Evolutionary conservation across 2,797 vertebrate genomes (phyloP).

Genomic region (Onychomys leucogaster): DNA sequence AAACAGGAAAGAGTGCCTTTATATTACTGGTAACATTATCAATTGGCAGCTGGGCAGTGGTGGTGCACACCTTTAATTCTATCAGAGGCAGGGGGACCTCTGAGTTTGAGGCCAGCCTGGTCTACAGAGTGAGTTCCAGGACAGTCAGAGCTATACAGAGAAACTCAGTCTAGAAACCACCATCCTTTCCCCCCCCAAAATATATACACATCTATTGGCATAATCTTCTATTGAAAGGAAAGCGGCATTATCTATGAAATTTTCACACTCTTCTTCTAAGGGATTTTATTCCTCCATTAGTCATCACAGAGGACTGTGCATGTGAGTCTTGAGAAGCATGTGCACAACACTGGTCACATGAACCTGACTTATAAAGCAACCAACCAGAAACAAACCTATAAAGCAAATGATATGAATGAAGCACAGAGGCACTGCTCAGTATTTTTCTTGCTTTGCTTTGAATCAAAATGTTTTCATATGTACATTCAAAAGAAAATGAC

Average conservation of each 20-base stretch:
- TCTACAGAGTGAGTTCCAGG: not conserved
- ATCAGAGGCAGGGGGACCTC: not conserved
- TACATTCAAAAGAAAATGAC: not conserved
- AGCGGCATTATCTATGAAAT: slow-evolving; percentile 26
- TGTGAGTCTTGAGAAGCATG: not conserved
- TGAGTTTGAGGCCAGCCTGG: not conserved
- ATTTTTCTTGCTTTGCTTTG: slow-evolving; percentile 11
- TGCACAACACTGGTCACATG: not conserved
- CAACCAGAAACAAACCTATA: not conserved
- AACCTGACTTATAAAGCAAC: not conserved
- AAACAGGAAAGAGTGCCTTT: not conserved
- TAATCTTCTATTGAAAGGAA: slow-evolving; percentile 13
- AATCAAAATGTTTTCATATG: slow-evolving; percentile 2
- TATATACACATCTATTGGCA: not conserved
- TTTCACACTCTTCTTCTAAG: not conserved
- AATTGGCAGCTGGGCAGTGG: not conserved
- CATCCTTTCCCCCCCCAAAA: not conserved
- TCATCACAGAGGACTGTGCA: not conserved
- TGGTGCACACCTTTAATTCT: not conserved
- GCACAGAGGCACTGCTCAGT: not conserved
- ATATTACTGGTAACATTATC: slow-evolving; percentile 3
- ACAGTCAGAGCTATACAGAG: not conserved
- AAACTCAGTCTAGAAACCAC: not conserved
- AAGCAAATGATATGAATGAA: not conserved
- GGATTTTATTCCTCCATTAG: slow-evolving; percentile 11